Evolutionary conservation across 92 coral and sea anemone species (phyloP), one percentile per base, ranked within the genome.

Genomic region (Bergia sp.): DNA sequence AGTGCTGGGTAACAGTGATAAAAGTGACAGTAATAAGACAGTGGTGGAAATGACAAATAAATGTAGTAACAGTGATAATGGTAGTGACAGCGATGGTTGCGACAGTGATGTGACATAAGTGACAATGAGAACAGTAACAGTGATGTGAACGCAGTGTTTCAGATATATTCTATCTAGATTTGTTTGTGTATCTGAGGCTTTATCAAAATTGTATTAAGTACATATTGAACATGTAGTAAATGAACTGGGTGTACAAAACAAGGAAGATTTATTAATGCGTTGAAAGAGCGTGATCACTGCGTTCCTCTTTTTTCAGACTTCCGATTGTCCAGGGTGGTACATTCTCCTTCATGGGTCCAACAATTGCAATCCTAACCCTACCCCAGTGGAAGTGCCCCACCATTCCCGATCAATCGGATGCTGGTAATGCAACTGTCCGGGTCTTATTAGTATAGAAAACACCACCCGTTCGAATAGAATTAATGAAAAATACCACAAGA

Each of bases 311-410:
- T 76, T 72, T 65, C 73, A 95, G 98, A 85, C 92, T 95, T 79
- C 98, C 98, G 13, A 95, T 95, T 23, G 92, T 95, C 12, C 98
- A 95, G 88, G 98, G 98, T 53, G 98, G 98, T 12, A 86, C 98
- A 15, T 95, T 95, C 81, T 88, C 98, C 3, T 95, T 93, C 76
- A 86, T 95, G 74, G 90, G 90, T 58, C 98, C 98, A 21, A 91
- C 94, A 1, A 73, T 93, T 49, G 94, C 98, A 21, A 95, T 95
- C 76, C 80, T 95, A 37, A 65, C 90, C 82, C 92, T 93, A 55
- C 92, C 93, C 37, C 90, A 91, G 67, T 95, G 93, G 92, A 80
- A 73, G 73, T 95, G 98, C 76, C 98, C 98, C 7, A 55, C 71
- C 37, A 89, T 88, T 50, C 85, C 85, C 4, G 39, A 7, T 57